Percentiles rank a stretch among this genome's conserved stretches.
phyloP scores from a whole-genome alignment of 2,113 vertebrate genomes.

The Verasper variegatus region DNA sequence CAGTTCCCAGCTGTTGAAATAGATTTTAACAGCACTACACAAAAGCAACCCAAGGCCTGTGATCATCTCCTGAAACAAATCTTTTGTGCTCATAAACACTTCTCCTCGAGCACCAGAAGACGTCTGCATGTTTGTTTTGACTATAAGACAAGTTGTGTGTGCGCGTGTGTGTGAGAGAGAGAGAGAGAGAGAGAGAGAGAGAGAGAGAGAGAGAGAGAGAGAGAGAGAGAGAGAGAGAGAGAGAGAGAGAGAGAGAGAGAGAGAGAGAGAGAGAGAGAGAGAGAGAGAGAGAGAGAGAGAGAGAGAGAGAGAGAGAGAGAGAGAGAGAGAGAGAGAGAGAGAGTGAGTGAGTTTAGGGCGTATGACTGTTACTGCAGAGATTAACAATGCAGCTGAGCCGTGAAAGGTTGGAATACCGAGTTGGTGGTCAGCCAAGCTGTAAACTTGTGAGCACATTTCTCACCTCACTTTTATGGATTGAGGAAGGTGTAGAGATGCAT shows the following conservation, averaged over 20 bases:
- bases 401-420: conserved; percentile 33
- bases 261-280: too few relatives aligned
- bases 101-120: neutral
- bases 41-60: conserved; percentile 11
- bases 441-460: conserved; percentile 16
- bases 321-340: too few relatives aligned
- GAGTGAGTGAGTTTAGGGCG: too few relatives aligned
- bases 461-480: conserved; percentile 9
- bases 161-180: neutral
- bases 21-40: neutral
- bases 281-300: too few relatives aligned
- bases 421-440: conserved; percentile 29
- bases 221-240: too few relatives aligned
- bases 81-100: conserved; percentile 22
- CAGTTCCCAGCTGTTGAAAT: conserved; percentile 14
- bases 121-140: conserved; percentile 35
- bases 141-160: conserved; percentile 8
- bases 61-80: conserved; percentile 11
- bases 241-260: too few relatives aligned
- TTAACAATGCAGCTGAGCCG: conserved; percentile 37
- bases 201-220: too few relatives aligned
- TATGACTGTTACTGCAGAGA: conserved; percentile 16
- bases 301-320: too few relatives aligned
- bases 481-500: neutral
- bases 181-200: too few relatives aligned